Evolutionary conservation across 2,113 vertebrate genomes (phyloP).

Genomic region (Fukomys damarensis): DNA sequence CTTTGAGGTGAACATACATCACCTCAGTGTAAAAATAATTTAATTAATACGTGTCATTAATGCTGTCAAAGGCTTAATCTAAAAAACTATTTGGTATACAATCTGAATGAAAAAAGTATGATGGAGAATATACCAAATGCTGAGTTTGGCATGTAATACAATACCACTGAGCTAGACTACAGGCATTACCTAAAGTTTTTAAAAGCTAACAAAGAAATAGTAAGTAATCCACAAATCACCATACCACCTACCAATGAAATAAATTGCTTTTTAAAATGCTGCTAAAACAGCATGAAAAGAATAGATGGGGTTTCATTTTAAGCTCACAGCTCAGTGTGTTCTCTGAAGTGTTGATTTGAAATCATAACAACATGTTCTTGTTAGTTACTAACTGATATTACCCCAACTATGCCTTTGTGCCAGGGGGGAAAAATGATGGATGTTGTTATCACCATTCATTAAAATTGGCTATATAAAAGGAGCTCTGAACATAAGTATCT

Average conservation of each 20-base stretch:
- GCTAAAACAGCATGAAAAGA: conserved; percentile 33
- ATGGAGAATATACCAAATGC: conserved; percentile 19
- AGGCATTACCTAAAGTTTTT: conserved; percentile 30
- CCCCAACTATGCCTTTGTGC: conserved; percentile 55
- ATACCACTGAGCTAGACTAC: conserved; percentile 37
- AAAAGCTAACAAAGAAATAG: conserved; percentile 58
- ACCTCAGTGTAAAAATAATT: background rate
- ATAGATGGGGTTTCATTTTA: conserved; percentile 35
- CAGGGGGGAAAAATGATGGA: conserved; percentile 8
- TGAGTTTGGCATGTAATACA: conserved; percentile 6
- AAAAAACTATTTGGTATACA: background rate
- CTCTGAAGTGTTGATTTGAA: background rate
- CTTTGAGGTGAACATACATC: background rate
- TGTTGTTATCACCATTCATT: conserved; percentile 18
- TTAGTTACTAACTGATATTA: conserved; percentile 30
- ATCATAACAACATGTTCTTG: background rate
- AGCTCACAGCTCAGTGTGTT: conserved; percentile 42
- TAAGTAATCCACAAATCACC: conserved; percentile 44
- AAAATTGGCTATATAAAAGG: conserved; percentile 47
- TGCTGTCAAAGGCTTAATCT: background rate
- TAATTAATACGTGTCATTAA: background rate
- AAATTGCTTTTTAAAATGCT: conserved; percentile 59
- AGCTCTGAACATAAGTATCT: background rate
- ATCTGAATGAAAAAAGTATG: background rate
- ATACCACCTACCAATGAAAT: conserved; percentile 49